These are phyloP conservation scores for Grantiella picta DNA, from an alignment of 2,113 vertebrate species.

Conservation along the genomic window DNA sequence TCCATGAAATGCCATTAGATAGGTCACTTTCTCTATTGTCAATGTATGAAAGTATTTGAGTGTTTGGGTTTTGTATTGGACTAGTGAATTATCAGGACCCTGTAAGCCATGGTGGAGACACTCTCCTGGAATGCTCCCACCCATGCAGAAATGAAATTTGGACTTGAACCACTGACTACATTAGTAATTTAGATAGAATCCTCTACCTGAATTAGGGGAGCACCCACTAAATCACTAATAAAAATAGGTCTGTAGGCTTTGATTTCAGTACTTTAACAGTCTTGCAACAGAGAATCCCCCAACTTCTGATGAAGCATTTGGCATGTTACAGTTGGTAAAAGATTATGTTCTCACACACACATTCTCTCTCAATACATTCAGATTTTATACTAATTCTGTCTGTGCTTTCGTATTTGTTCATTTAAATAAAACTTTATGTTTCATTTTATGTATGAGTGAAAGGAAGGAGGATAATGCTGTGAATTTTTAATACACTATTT, in stretches of 20 bases:
- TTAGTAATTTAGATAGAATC: background rate
- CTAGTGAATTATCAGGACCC: background rate
- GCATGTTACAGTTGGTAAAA: background rate
- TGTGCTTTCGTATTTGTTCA: background rate
- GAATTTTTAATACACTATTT: background rate
- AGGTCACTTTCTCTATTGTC: background rate
- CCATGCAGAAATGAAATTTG: fast-evolving
- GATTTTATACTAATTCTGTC: background rate
- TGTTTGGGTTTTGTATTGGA: background rate
- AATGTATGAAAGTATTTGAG: background rate
- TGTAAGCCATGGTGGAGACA: background rate
- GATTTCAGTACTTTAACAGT: background rate
- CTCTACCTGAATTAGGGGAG: background rate
- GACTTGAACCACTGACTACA: background rate
- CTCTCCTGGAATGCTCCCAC: background rate
- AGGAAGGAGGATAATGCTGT: background rate
- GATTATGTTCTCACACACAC: background rate
- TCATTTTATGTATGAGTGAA: background rate
- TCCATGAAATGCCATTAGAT: background rate
- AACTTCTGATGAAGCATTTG: background rate
- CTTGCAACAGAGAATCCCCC: background rate
- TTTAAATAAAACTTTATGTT: background rate
- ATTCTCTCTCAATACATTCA: background rate
- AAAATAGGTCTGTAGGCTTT: background rate
- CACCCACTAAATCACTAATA: background rate